Percentiles rank a stretch among this genome's conserved stretches.
These are phyloP conservation scores for Serinus canaria DNA, from an alignment of 2,113 vertebrate species.

Conservation along the genomic window DNA sequence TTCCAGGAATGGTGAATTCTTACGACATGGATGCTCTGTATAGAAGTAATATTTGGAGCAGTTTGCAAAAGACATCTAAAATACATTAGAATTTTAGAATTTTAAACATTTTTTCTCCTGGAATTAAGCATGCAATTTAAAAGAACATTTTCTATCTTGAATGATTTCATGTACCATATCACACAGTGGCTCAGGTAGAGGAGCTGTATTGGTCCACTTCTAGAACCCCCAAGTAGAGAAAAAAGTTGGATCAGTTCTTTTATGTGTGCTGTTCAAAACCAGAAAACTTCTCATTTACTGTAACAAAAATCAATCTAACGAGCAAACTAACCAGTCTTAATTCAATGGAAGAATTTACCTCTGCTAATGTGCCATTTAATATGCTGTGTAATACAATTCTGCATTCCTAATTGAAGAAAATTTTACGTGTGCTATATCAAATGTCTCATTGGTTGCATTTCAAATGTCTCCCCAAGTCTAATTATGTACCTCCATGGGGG, in stretches of 20 bases:
- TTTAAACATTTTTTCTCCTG: neutral
- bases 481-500: neutral
- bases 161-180: neutral
- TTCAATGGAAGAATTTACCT: slow-evolving; percentile 21
- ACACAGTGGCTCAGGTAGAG: neutral
- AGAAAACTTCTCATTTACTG: neutral
- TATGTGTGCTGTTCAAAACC: neutral
- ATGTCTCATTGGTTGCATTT: slow-evolving; percentile 7
- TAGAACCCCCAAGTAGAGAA: neutral
- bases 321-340: neutral
- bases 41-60: neutral
- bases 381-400: slow-evolving; percentile 32
- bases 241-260: neutral
- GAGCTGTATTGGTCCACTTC: neutral
- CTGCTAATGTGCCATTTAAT: slow-evolving; percentile 48
- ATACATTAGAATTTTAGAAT: neutral
- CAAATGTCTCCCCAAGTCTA: neutral
- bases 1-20: neutral
- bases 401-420: slow-evolving; percentile 35
- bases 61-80: neutral
- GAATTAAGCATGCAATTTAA: neutral
- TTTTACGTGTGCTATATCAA: neutral
- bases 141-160: neutral
- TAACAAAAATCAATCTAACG: slow-evolving; percentile 4
- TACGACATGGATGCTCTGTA: neutral